Evolutionary conservation across 2,113 vertebrate species (phyloP).

Genomic region (Colistium nudipinnis): DNA sequence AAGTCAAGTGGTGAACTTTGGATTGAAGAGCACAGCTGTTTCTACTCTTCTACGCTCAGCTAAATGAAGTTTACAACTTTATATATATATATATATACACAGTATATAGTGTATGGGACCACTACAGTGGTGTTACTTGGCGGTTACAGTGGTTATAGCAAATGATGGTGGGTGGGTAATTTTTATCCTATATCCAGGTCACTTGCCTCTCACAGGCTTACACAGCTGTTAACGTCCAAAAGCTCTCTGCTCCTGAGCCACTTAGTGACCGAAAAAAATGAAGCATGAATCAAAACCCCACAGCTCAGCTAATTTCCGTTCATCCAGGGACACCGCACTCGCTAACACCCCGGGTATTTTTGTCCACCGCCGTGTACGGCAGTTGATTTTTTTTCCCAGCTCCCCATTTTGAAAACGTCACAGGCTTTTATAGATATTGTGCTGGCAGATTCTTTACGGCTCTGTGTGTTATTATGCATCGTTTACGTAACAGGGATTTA

Average conservation of each 20-base stretch:
- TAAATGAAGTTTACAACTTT: too few species aligned
- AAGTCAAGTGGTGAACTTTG: too few species aligned
- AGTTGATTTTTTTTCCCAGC: constrained; percentile 32
- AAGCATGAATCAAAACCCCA: constrained; percentile 63
- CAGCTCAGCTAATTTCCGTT: constrained; percentile 60
- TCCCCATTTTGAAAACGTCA: constrained; percentile 33
- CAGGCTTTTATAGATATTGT: not conserved
- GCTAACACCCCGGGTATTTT: constrained; percentile 47
- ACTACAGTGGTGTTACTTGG: too few species aligned
- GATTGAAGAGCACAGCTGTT: too few species aligned
- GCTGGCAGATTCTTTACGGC: constrained; percentile 2
- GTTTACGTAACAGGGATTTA: constrained; percentile 34
- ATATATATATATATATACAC: too few species aligned
- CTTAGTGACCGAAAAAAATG: constrained; percentile 26
- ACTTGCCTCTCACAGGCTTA: not conserved
- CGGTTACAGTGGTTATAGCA: too few species aligned
- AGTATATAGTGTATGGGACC: too few species aligned
- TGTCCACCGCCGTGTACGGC: constrained; percentile 15
- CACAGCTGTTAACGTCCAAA: constrained; percentile 11
- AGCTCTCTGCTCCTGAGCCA: constrained; percentile 34
- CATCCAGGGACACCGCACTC: constrained; percentile 57
- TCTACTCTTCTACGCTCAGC: too few species aligned
- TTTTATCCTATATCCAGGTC: constrained; percentile 2
- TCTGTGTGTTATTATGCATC: not conserved
- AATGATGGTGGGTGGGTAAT: not conserved